Evolutionary conservation across 92 coral and sea anemone genomes (phyloP).

Genomic region (Pocillopora grandis): DNA sequence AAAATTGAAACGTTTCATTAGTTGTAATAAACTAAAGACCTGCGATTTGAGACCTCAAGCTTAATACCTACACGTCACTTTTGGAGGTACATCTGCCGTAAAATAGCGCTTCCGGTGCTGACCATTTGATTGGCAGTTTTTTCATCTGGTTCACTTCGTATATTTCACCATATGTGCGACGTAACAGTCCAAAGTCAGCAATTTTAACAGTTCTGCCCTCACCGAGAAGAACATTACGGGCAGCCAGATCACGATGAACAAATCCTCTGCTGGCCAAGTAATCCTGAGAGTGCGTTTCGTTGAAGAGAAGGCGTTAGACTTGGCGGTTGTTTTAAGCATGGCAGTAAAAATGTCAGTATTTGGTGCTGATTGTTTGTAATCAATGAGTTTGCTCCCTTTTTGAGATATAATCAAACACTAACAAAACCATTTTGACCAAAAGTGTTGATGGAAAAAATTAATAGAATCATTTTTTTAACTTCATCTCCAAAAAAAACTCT

Average conservation of each 20-base stretch:
- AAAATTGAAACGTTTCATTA: too few species aligned
- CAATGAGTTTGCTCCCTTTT: too few species aligned
- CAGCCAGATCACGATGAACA: slow-evolving; percentile 38
- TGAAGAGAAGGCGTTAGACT: too few species aligned
- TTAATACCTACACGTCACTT: slow-evolving; percentile 36
- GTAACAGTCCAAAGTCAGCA: slow-evolving; percentile 38
- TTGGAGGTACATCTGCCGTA: slow-evolving; percentile 22
- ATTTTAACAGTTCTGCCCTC: slow-evolving; percentile 26
- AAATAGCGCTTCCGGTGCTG: slow-evolving; percentile 35
- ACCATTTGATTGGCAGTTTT: slow-evolving; percentile 38
- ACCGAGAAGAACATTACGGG: slow-evolving; percentile 33
- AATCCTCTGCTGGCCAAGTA: slow-evolving; percentile 32
- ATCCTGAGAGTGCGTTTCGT: neutral
- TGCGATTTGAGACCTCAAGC: neutral
- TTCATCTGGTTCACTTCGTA: neutral
- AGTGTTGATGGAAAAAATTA: too few species aligned
- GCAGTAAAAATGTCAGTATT: too few species aligned
- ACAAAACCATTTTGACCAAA: too few species aligned
- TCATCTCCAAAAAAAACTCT: too few species aligned
- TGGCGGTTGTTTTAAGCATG: too few species aligned
- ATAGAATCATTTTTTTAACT: neutral
- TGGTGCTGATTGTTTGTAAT: too few species aligned
- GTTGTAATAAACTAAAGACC: too few species aligned
- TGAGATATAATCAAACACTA: too few species aligned
- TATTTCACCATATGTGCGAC: slow-evolving; percentile 12